phyloP scores from a whole-genome alignment of 2,113 vertebrate genomes.

The Dolichotis patagonum region DNA sequence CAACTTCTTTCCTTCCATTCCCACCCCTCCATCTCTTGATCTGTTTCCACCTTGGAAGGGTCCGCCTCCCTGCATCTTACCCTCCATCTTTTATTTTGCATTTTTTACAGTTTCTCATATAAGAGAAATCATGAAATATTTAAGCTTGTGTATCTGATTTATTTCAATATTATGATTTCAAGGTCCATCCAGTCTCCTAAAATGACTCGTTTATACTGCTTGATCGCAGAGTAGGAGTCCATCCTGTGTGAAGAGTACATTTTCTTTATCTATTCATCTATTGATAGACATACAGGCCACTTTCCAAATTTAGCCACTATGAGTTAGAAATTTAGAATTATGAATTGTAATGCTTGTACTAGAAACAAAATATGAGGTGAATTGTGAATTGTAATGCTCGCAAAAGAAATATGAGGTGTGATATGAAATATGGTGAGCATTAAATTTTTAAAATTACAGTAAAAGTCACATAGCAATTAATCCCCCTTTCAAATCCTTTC shows the following conservation, averaged over 20 bases:
- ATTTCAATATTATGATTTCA: neutral
- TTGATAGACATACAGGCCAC: neutral
- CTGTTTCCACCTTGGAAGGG: neutral
- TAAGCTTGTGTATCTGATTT: neutral
- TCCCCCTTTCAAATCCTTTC: neutral
- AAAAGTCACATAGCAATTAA: neutral
- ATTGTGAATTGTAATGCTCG: neutral
- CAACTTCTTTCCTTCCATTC: neutral
- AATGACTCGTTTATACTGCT: neutral
- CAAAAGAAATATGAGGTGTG: neutral
- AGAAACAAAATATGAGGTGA: neutral
- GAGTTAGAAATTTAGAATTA: neutral
- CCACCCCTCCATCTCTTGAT: neutral
- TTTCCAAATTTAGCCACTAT: neutral
- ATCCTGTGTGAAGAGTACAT: neutral
- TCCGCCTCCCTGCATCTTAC: neutral
- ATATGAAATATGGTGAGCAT: neutral
- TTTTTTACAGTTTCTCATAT: neutral
- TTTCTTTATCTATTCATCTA: neutral
- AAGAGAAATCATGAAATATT: neutral
- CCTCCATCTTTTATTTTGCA: neutral
- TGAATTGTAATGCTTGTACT: neutral
- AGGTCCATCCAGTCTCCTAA: neutral
- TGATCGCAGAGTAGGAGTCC: neutral
- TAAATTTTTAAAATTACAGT: neutral